A percentile compares a stretch with the other conserved stretches of the same genome.
These are phyloP conservation scores for Dasypolia templi DNA, from an alignment of 2,888 invertebrate genomes.

Conservation along the genomic window DNA sequence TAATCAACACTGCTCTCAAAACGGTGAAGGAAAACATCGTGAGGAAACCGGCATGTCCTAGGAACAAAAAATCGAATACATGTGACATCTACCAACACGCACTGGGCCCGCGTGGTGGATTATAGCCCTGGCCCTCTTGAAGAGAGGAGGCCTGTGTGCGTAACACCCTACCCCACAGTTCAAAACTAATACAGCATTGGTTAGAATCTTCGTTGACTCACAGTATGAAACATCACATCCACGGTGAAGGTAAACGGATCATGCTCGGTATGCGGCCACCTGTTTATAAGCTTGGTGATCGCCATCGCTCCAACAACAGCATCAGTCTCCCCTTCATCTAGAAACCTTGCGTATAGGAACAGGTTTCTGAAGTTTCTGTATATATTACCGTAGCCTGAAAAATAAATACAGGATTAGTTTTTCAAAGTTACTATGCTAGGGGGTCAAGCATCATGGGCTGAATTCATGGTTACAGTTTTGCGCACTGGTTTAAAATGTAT, in stretches of 20 bases:
- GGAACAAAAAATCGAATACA: too few relatives aligned
- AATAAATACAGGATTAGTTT: background rate
- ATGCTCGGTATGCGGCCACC: conserved; percentile 91
- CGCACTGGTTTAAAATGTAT: too few relatives aligned
- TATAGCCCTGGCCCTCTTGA: too few relatives aligned
- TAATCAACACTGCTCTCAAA: too few relatives aligned
- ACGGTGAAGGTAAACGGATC: conserved; percentile 92
- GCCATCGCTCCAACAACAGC: conserved; percentile 69
- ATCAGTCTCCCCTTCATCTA: conserved; percentile 74
- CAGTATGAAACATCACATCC: conserved; percentile 91
- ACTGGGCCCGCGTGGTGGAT: too few relatives aligned
- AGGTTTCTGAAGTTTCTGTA: conserved; percentile 73
- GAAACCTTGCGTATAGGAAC: conserved; percentile 72
- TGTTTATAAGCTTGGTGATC: conserved; percentile 72
- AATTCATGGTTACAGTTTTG: too few relatives aligned
- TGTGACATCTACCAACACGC: too few relatives aligned
- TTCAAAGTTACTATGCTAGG: too few relatives aligned
- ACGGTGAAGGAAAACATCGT: too few relatives aligned
- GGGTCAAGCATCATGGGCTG: too few relatives aligned
- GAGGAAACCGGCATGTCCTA: too few relatives aligned
- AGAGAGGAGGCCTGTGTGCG: too few relatives aligned
- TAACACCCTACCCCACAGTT: background rate
- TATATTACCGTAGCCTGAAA: conserved; percentile 73
- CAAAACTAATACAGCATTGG: background rate
- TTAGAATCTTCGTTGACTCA: conserved; percentile 80